Evolutionary conservation across 23 tunicate species (phyloP).

Genomic region (Trididemnum miniatum): DNA sequence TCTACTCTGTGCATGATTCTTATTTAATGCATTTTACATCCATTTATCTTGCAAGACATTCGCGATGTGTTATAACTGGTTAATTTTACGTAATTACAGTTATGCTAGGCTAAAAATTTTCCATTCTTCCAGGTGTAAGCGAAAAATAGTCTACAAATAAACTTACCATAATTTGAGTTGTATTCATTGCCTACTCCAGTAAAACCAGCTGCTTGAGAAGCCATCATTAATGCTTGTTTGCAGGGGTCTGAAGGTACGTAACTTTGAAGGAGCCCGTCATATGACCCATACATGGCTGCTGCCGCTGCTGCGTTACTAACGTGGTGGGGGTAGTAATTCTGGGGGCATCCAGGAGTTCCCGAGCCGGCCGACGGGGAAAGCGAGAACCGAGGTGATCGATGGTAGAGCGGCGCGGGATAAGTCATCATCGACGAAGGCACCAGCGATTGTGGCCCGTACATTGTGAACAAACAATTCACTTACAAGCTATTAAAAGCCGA

Average conservation of each 20-base stretch:
- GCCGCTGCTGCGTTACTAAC: conserved; percentile 72
- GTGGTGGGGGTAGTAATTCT: conserved; percentile 81
- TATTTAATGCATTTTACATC: too few relatives aligned
- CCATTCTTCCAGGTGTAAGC: too few relatives aligned
- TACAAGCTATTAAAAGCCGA: too few relatives aligned
- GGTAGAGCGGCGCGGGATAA: conserved; percentile 83
- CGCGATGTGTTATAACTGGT: too few relatives aligned
- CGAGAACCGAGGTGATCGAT: conserved; percentile 72
- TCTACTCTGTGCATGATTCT: too few relatives aligned
- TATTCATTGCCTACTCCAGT: conserved; percentile 89
- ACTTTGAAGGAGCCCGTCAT: conserved; percentile 79
- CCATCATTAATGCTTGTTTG: conserved; percentile 97
- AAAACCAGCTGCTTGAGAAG: conserved; percentile 96
- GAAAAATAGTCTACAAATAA: background rate
- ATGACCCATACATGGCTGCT: conserved; percentile 70
- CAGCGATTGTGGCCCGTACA: conserved; percentile 89
- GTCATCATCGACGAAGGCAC: conserved; percentile 91
- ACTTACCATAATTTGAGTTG: conserved; percentile 75
- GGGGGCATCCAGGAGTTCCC: conserved; percentile 79
- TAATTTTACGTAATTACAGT: too few relatives aligned
- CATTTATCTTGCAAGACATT: too few relatives aligned
- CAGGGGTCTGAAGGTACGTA: conserved; percentile 89
- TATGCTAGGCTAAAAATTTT: too few relatives aligned
- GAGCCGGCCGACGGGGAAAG: conserved; percentile 79
- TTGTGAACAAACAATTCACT: conserved; percentile 4